Percentiles rank a stretch among this genome's conserved stretches.
These are phyloP conservation scores for Pavo muticus DNA, from an alignment of 2,113 vertebrate genomes.

Conservation along the genomic window DNA sequence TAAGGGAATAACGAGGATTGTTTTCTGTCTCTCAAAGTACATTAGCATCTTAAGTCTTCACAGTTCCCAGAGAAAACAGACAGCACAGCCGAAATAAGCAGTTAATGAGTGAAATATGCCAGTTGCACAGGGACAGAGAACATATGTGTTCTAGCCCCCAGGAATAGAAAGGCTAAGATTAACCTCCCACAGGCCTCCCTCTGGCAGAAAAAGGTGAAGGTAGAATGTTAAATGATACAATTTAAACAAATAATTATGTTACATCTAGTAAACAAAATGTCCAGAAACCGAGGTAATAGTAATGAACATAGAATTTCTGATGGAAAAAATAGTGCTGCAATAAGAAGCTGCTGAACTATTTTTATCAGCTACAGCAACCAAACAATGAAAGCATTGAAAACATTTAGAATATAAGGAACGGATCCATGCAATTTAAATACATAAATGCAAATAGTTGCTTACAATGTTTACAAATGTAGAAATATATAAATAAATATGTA, in stretches of 20 bases:
- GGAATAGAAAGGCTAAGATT: constrained; percentile 40
- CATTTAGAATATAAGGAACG: not conserved
- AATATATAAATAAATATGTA: not conserved
- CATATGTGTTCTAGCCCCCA: constrained; percentile 35
- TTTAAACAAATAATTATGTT: not conserved
- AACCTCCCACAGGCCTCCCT: not conserved
- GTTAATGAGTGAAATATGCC: constrained; percentile 51
- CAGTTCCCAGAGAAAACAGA: constrained; percentile 61
- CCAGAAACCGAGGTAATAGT: not conserved
- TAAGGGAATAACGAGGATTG: constrained; percentile 56
- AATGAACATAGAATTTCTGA: not conserved
- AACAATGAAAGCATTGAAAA: not conserved
- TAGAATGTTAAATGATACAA: constrained; percentile 3
- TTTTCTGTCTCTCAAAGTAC: constrained; percentile 55
- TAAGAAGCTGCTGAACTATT: not conserved
- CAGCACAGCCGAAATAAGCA: constrained; percentile 40
- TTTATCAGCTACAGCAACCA: not conserved
- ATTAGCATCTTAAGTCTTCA: constrained; percentile 64
- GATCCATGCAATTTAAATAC: not conserved
- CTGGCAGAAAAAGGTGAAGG: not conserved
- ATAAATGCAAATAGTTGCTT: not conserved
- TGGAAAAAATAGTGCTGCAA: not conserved
- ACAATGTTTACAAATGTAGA: not conserved
- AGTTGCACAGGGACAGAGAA: not conserved
- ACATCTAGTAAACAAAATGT: not conserved